Evolutionary conservation across 1,140 invertebrate genomes (phyloP), one percentile per base, ranked within the genome.

Genomic region (Phymastichus coffea): DNA sequence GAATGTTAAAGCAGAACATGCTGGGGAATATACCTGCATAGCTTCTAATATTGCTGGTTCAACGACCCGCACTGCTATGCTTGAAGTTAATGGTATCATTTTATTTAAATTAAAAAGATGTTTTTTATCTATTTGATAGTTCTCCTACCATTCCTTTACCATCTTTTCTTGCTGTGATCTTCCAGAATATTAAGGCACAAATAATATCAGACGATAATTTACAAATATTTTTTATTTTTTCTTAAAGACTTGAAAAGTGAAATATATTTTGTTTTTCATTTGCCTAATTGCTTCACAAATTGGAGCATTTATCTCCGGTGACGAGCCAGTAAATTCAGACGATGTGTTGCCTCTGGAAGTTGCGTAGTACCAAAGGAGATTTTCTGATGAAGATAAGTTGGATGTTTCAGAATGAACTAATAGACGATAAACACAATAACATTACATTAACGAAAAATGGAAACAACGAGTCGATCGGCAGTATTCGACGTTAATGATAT

Each of bases 11-110:
- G 85, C 87, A 55, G 81, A 83, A 59, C 87, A 90, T 76, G 85
- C 84, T 63, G 90, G 90, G 37, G 88, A 90, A 72, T 91, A 90
- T 67, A 90, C 87, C 19, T 92, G 91, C 70, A 82, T 83, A 19
- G 92, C 90, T 15, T 86, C 83, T 64, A 95, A 94, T 75, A 77
- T 76, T 41, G 89, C 88, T 33, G 88, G 88, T 43, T 83, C 81
- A 17, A 83, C 83, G 25, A 85, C 84, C 59, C 86, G 87, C 71
- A 86, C 87, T 12, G 86, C 88, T 20, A 74, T 81, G 46, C 76
- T 93, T 66, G 81, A 86, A 68, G 89, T 93, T 52, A 88, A 92
- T 78, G 91, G 91, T 93, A 86, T 46, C 38, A 15, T 25, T n/a
- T n/a, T 47, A n/a, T 38, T 49, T 1, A 52, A 37, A 1, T 35